Base-by-base conservation (phyloP, 2,888 invertebrate genomes). In the Ornithoptera alexandrae region DNA sequence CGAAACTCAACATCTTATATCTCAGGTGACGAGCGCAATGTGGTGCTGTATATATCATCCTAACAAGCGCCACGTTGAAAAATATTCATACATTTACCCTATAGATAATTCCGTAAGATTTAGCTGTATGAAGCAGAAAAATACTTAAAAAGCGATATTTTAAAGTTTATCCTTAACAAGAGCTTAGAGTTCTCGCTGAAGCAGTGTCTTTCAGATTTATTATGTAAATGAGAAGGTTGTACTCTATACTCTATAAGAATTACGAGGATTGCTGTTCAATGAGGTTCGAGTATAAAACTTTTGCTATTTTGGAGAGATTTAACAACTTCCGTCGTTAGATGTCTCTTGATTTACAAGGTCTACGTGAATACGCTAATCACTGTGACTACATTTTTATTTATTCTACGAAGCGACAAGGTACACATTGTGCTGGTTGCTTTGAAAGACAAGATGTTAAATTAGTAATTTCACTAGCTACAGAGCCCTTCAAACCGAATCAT, bases 321-420 rank as follows among this genome's bases (percentile, higher is more conserved):
- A 59, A 42, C 62, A 87, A 89, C 83, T 89, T 88, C 79, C 79
- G 84, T 85, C 86, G 87, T 87, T 88, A 87, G 77, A 70, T 87
- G 87, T 80, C 85, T 88, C 86, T 84, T 50, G 50, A 50, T 50
- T 50, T 17, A 50, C 50, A 50, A 15, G 12, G 15, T 50, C 50
- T 17, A 50, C 50, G 50, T 50, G 50, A 15, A 50, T 17, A 50
- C 15, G 12, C 2, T 10, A 39, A 39, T 10, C 1, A 30, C 30
- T 30, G 3, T 30, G 30, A 30, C 30, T 30, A 30, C 30, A 30
- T 30, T 30, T 2, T 30, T 10, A 8, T 39, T 39, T 10, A 39
- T 39, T 39, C 39, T 8, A 39, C 10, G 8, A 10, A 39, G 39
- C 8, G 39, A 39, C 39, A 10, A 10, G 39, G 8, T 30, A 30